Evolutionary conservation across 1,140 invertebrate genomes (phyloP).

Genomic region (Cataglyphis hispanica): DNA sequence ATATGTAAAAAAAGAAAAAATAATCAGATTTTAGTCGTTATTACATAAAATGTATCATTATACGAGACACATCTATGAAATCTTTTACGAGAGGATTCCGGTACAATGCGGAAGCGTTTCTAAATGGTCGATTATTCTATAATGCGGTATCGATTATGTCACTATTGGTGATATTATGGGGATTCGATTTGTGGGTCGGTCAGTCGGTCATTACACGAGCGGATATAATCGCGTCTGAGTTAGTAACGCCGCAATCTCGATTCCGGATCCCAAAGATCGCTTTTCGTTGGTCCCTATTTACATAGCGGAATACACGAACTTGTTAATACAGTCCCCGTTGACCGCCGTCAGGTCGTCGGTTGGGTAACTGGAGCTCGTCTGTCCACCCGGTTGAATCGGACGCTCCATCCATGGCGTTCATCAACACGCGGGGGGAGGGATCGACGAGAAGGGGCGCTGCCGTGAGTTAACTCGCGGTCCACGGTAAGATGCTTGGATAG

Average conservation of each 20-base stretch:
- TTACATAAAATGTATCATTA: not conserved
- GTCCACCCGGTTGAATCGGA: conserved; percentile 53
- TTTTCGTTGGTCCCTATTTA: conserved; percentile 85
- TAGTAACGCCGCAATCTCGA: conserved; percentile 53
- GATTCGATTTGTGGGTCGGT: conserved; percentile 25
- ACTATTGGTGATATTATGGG: not conserved
- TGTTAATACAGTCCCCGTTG: conserved; percentile 76
- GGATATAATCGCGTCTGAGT: conserved; percentile 30
- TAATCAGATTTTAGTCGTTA: not conserved
- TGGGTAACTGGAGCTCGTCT: conserved; percentile 62
- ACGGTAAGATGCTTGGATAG: conserved; percentile 72
- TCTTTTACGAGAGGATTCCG: not conserved
- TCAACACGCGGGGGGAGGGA: not conserved
- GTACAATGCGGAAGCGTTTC: not conserved
- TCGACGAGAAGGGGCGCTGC: conserved; percentile 17
- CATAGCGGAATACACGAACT: conserved; percentile 82
- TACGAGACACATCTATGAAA: not conserved
- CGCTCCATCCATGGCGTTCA: conserved; percentile 19
- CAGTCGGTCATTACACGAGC: conserved; percentile 29
- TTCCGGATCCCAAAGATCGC: conserved; percentile 83
- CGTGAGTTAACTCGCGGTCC: conserved; percentile 46
- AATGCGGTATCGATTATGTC: conserved; percentile 44
- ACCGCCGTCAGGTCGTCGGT: conserved; percentile 66
- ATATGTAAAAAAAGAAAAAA: not conserved
- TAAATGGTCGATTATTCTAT: conserved; percentile 34